phyloP scores from a whole-genome alignment of 2,113 vertebrate genomes.

The Proteles cristata region DNA sequence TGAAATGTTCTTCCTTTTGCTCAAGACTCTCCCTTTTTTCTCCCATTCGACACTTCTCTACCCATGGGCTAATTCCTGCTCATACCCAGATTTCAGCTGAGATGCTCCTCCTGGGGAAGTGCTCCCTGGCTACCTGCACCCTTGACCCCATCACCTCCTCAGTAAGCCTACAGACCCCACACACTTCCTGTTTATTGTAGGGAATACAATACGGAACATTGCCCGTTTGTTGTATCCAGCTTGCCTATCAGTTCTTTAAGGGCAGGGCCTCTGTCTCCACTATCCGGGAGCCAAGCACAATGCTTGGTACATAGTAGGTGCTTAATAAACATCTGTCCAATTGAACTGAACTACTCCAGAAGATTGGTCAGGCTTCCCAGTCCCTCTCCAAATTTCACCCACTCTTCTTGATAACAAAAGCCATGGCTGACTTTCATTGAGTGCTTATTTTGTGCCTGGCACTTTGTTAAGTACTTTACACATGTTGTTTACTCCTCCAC shows the following conservation, averaged over 20 bases:
- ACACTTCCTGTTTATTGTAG: background rate
- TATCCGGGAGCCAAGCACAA: background rate
- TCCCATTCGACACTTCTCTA: background rate
- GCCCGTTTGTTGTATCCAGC: background rate
- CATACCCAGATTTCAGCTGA: background rate
- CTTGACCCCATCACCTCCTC: background rate
- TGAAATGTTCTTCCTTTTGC: background rate
- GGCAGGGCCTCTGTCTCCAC: background rate
- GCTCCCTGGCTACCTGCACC: background rate
- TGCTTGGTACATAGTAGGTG: background rate
- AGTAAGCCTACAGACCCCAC: accelerated
- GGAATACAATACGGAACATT: background rate
- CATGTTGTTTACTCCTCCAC: background rate
- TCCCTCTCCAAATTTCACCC: background rate
- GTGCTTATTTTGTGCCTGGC: background rate
- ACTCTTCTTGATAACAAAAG: background rate
- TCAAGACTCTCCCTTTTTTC: background rate
- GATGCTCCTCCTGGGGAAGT: background rate
- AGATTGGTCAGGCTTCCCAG: background rate
- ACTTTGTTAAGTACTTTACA: background rate
- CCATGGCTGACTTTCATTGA: background rate
- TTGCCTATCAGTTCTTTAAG: background rate
- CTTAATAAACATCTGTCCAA: background rate
- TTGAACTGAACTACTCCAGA: background rate
- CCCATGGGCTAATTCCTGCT: background rate